Percentiles rank a stretch among this genome's conserved stretches.
Evolutionary conservation across 2,113 vertebrate species (phyloP).

Genomic region (Rhinopomastus cyanomelas): DNA sequence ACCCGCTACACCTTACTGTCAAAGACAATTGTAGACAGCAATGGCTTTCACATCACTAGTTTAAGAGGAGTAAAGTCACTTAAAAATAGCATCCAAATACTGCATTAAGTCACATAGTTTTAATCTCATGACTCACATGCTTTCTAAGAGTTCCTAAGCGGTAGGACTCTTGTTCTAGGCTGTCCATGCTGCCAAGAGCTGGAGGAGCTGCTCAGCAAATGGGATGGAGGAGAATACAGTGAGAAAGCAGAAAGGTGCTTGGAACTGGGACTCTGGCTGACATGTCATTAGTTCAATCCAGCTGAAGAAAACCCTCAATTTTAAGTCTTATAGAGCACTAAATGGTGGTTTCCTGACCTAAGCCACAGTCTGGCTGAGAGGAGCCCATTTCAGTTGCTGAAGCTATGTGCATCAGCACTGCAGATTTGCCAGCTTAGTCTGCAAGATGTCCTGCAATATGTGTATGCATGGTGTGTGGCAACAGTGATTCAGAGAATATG

Average conservation of each 20-base stretch:
- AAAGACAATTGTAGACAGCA: neutral
- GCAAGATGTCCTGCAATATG: conserved; percentile 37
- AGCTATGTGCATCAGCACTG: neutral
- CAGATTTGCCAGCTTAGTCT: conserved; percentile 43
- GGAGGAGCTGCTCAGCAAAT: neutral
- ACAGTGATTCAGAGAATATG: conserved; percentile 46
- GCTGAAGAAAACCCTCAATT: neutral
- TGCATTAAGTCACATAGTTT: neutral
- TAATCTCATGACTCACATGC: neutral
- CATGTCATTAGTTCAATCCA: neutral
- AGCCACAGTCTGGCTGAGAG: conserved; percentile 6
- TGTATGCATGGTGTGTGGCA: conserved; percentile 52
- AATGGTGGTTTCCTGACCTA: neutral
- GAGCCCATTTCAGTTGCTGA: neutral
- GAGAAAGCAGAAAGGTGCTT: neutral
- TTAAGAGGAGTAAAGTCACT: neutral
- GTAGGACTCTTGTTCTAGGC: neutral
- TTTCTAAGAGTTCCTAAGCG: neutral
- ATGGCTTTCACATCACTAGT: neutral
- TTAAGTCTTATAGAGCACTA: neutral
- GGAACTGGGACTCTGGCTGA: neutral
- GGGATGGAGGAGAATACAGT: fast-evolving
- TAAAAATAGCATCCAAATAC: neutral
- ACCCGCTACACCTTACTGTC: neutral
- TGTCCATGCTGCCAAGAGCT: neutral